Evolutionary conservation across 1,140 invertebrate species (phyloP).

Genomic region (Zeugodacus cucurbitae): DNA sequence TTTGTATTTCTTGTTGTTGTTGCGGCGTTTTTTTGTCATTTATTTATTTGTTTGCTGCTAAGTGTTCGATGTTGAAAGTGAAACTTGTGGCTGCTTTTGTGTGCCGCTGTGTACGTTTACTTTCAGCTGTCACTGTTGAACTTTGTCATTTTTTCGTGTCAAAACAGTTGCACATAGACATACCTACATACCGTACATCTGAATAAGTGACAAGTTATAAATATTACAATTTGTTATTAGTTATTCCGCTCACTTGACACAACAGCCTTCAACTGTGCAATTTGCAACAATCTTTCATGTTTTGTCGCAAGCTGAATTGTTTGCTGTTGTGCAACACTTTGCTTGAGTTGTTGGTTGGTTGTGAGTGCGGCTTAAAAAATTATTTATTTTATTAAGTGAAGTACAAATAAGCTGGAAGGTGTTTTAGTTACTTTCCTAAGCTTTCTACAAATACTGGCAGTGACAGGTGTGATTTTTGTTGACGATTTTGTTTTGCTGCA

Average conservation of each 20-base stretch:
- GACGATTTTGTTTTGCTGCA: background rate
- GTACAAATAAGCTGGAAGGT: no score
- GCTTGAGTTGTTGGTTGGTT: background rate
- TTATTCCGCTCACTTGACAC: background rate
- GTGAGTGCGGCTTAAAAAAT: background rate
- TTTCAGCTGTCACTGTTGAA: constrained; percentile 7
- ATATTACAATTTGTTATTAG: background rate
- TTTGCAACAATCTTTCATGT: background rate
- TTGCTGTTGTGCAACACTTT: background rate
- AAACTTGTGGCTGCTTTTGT: constrained; percentile 14
- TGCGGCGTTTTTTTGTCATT: background rate
- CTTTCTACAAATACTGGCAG: background rate
- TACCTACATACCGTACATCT: no score
- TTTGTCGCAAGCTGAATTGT: background rate
- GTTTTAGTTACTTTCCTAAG: background rate
- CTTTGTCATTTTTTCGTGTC: background rate
- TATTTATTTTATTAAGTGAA: no score
- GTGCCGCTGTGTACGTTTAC: background rate
- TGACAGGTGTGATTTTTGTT: background rate
- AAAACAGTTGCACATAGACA: background rate
- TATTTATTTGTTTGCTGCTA: background rate
- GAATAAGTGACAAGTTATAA: background rate
- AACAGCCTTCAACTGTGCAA: background rate
- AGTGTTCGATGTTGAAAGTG: background rate
- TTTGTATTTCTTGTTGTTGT: background rate